Conservation (phyloP, 2,113 vertebrate species). For the Ochotona princeps region DNA sequence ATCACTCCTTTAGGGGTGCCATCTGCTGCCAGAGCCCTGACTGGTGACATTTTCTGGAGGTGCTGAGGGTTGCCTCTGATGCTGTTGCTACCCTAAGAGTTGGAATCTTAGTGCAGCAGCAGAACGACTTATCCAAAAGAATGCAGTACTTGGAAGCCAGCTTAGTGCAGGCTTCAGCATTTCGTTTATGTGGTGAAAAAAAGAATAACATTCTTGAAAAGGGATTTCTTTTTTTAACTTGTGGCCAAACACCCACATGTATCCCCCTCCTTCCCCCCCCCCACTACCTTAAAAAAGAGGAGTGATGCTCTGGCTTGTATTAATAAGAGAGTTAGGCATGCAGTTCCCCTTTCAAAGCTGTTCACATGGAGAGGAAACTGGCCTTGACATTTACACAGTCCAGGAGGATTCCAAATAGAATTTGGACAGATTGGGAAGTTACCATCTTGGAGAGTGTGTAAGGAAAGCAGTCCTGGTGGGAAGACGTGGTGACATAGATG, state of each 20-base stretch:
- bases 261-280: background rate
- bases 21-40: background rate
- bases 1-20: background rate
- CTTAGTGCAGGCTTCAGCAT: background rate
- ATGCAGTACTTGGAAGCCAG: background rate
- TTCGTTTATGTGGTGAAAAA: conserved; percentile 63
- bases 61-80: background rate
- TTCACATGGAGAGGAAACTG: conserved; percentile 51
- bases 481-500: conserved; percentile 69
- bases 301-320: conserved; percentile 30
- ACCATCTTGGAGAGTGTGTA: conserved; percentile 34
- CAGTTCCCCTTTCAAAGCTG: conserved; percentile 52
- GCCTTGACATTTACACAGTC: conserved; percentile 75
- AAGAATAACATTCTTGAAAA: conserved; percentile 51
- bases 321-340: conserved; percentile 55
- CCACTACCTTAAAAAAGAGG: background rate
- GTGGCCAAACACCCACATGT: conserved; percentile 62
- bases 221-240: conserved; percentile 69
- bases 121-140: background rate
- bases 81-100: background rate
- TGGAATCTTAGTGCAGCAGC: background rate
- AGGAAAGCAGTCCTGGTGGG: conserved; percentile 72
- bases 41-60: background rate
- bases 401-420: conserved; percentile 71
- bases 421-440: conserved; percentile 74